Evolutionary conservation across 2,888 invertebrate genomes (phyloP), one percentile per base, ranked within the genome.

Genomic region (Chironomus riparius): DNA sequence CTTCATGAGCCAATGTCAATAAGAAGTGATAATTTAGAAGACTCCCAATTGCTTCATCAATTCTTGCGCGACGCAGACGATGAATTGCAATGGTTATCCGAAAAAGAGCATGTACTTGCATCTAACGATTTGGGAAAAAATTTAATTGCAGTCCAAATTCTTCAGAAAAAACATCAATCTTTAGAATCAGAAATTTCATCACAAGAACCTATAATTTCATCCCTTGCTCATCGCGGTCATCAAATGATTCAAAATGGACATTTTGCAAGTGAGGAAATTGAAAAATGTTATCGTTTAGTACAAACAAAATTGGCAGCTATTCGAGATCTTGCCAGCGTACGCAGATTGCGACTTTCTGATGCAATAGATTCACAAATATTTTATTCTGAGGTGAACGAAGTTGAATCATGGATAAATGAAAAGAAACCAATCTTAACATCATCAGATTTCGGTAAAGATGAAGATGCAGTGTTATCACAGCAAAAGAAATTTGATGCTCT

Each of bases 81-180:
- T 81, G 97, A 98, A 83, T 81, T 95, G 75, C 90, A 92, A 78
- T 98, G 98, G 98, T 84, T 98, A n/a, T 85, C 87, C 4, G 92
- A 94, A 79, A 90, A 92, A 79, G 90, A 91, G 80, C 87, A 88
- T 0, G 82, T 91, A 5, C 92, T 91, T 0, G 87, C 88, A 2
- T 92, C 92, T 0, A 87, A 86, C 28, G 93, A 93, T 81, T 84
- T 93, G 13, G 91, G 91, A 12, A 86, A 80, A 28, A 84, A 82
- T 77, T 83, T 93, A 75, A 87, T 88, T 1, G 91, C 93, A 13
- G 95, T 96, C 0, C 95, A 97, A 81, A 91, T 92, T 76, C 85
- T 97, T 68, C 92, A 95, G 81, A 98, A 98, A 87, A 97, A 97
- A 83, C 97, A 98, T 81, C 92, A 94, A 81, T 91, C 92, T 0